Percentiles rank a stretch among this genome's conserved stretches.
Conservation (phyloP, 2,113 vertebrate species). For the Notarius quadriscutis region DNA sequence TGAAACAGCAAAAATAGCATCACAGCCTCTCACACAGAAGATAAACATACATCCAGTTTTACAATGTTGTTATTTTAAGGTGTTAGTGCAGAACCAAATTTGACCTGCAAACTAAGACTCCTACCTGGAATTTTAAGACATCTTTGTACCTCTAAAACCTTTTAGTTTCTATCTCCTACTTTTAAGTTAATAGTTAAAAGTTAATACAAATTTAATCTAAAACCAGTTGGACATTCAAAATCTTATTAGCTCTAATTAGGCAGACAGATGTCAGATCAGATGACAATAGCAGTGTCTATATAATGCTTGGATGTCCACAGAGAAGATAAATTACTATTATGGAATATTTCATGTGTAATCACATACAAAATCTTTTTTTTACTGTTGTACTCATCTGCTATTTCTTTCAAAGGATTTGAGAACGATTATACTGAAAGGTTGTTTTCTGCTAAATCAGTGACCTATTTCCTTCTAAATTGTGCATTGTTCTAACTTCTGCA, state of each 20-base stretch:
- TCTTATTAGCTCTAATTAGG: background rate
- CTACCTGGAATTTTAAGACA: background rate
- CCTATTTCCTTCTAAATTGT: no score
- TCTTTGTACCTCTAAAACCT: background rate
- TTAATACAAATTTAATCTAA: no score
- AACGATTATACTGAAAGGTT: no score
- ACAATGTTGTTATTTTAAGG: background rate
- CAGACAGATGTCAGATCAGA: background rate
- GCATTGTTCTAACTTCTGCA: no score
- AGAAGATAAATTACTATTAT: conserved; percentile 18
- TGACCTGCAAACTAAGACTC: conserved; percentile 4
- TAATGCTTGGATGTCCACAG: background rate
- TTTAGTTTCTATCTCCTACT: background rate
- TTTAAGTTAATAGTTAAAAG: background rate
- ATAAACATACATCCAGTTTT: background rate
- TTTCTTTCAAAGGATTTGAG: no score
- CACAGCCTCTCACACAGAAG: background rate
- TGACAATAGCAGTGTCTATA: background rate
- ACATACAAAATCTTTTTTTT: no score
- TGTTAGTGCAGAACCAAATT: background rate
- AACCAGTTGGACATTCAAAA: background rate
- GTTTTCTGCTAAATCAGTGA: no score
- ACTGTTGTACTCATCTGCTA: no score
- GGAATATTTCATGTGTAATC: no score
- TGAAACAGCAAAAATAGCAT: conserved; percentile 1